phyloP scores from a whole-genome alignment of 2,113 vertebrate genomes.

The Gadus macrocephalus region DNA sequence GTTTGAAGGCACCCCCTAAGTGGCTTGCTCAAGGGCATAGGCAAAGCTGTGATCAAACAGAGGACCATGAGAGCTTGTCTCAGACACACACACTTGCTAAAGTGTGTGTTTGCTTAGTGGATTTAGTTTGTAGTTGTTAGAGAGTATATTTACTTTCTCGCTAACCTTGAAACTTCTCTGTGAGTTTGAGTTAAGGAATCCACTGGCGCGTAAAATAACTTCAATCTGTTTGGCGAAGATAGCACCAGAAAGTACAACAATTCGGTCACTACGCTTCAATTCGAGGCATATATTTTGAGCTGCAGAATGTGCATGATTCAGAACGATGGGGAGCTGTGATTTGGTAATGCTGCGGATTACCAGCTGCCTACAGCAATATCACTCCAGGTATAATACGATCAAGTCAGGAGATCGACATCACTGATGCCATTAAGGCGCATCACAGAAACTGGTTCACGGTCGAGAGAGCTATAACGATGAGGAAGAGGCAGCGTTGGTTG shows the following conservation, averaged over 20 bases:
- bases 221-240: constrained; percentile 30
- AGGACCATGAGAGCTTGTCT: not conserved
- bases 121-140: not conserved
- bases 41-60: constrained; percentile 26
- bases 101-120: not conserved
- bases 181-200: constrained; percentile 31
- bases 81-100: too few relatives aligned
- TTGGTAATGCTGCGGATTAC: constrained; percentile 11
- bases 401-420: constrained; percentile 19
- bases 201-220: constrained; percentile 10
- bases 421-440: constrained; percentile 17
- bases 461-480: too few relatives aligned
- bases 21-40: constrained; percentile 34
- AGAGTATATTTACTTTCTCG: constrained; percentile 1
- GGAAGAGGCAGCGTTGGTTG: too few relatives aligned
- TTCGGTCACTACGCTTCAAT: constrained; percentile 16
- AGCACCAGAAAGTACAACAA: constrained; percentile 14
- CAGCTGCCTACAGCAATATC: constrained; percentile 19
- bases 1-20: not conserved
- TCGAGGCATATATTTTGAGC: constrained; percentile 7
- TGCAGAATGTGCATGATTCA: constrained; percentile 1
- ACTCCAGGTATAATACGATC: constrained; percentile 27
- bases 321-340: constrained; percentile 12
- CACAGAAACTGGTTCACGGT: not conserved
- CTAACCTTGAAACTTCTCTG: not conserved